Conservation (phyloP, 2,113 vertebrate species). For the Rhineura floridana region DNA sequence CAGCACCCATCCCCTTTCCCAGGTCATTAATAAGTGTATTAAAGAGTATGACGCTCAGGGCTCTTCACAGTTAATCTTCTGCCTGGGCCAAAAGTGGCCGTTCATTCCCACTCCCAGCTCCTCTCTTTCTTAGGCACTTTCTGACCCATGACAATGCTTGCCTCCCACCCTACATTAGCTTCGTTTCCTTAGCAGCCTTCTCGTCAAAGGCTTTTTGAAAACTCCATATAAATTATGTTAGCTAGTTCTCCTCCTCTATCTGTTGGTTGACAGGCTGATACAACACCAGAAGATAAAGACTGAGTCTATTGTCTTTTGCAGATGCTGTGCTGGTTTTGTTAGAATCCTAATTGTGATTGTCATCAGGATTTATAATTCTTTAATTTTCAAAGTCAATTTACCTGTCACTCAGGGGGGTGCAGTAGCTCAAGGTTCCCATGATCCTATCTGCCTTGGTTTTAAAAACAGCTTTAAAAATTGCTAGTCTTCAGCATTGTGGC, state of each 20-base stretch:
- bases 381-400: not conserved
- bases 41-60: not conserved
- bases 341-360: not conserved
- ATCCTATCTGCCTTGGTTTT: not conserved
- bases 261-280: not conserved
- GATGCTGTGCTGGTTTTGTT: conserved; percentile 25
- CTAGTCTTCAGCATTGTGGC: not conserved
- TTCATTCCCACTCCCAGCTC: not conserved
- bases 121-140: conserved; percentile 26
- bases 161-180: conserved; percentile 9
- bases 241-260: not conserved
- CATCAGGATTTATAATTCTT: conserved; percentile 11
- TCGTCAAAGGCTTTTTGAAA: conserved; percentile 37
- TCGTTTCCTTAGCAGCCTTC: not conserved
- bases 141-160: conserved; percentile 16
- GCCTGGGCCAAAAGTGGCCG: conserved; percentile 1
- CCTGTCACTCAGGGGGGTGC: conserved; percentile 8
- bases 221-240: conserved; percentile 4
- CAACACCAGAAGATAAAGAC: not conserved
- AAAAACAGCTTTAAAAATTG: conserved; percentile 8
- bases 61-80: conserved; percentile 3
- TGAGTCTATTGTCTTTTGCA: conserved; percentile 39
- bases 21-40: conserved; percentile 38
- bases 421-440: not conserved
- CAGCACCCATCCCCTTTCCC: not conserved